Percentiles rank a stretch among this genome's conserved stretches.
phyloP scores from a whole-genome alignment of 1,140 invertebrate genomes.

The Trypoxylus dichotomus region DNA sequence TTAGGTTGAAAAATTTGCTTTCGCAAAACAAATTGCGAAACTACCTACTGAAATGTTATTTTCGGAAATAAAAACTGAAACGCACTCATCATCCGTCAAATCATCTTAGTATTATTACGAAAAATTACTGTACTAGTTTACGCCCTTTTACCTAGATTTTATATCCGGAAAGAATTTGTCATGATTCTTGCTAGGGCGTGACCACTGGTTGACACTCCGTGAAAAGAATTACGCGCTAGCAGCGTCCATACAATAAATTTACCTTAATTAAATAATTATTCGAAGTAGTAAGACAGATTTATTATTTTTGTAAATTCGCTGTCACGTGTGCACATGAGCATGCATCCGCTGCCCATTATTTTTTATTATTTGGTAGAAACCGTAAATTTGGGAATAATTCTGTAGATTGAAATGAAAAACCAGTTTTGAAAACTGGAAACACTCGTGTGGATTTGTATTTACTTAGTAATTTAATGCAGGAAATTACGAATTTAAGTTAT shows the following conservation, averaged over 20 bases:
- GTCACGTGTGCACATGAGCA: not conserved
- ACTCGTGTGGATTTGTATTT: no score
- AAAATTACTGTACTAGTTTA: not conserved
- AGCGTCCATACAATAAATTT: not conserved
- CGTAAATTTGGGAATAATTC: no score
- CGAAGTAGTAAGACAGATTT: not conserved
- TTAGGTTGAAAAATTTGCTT: not conserved
- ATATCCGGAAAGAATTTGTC: not conserved
- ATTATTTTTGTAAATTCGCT: not conserved
- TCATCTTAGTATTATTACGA: not conserved
- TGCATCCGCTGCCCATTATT: not conserved
- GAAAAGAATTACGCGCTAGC: not conserved
- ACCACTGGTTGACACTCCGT: slow-evolving; percentile 1
- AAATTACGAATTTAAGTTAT: no score
- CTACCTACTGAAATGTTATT: not conserved
- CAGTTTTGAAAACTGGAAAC: no score
- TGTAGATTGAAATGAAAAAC: no score
- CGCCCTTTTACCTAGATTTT: not conserved
- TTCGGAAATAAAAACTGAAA: not conserved
- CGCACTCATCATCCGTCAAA: not conserved
- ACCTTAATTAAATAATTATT: slow-evolving; percentile 5
- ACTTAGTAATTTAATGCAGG: no score
- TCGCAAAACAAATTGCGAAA: not conserved
- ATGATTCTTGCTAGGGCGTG: not conserved
- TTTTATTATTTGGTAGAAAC: no score